Conservation (phyloP, 2,888 invertebrate species). For the Torymus aiolomorphi region DNA sequence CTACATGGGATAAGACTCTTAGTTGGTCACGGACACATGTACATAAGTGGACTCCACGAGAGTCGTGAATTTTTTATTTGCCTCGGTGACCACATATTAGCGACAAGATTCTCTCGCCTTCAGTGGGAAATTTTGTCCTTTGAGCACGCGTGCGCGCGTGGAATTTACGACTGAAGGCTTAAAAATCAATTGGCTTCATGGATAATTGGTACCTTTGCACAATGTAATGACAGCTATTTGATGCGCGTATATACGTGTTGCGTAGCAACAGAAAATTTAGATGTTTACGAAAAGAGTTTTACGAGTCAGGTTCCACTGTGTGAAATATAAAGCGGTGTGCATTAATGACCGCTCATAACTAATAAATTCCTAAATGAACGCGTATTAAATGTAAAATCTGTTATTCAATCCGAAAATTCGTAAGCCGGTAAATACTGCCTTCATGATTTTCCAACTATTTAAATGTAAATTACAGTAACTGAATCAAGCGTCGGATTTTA, state of each 20-base stretch:
- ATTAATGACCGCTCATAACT: conserved; percentile 23
- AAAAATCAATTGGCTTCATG: conserved; percentile 32
- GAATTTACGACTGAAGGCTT: conserved; percentile 19
- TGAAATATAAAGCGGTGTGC: conserved; percentile 23
- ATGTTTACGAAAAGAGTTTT: conserved; percentile 36
- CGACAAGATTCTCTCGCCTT: conserved; percentile 12
- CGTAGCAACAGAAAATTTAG: conserved; percentile 11
- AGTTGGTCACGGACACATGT: too few species aligned
- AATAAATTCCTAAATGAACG: conserved; percentile 7
- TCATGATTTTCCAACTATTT: background rate
- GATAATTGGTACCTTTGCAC: conserved; percentile 28
- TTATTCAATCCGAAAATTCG: conserved; percentile 33
- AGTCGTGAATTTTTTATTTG: conserved; percentile 29
- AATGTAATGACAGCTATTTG: conserved; percentile 35
- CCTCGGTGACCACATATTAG: background rate
- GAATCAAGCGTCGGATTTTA: too few species aligned
- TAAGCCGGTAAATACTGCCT: conserved; percentile 14
- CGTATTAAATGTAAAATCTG: background rate
- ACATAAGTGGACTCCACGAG: background rate
- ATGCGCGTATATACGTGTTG: conserved; percentile 12
- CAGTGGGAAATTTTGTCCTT: conserved; percentile 21
- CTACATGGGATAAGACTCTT: background rate
- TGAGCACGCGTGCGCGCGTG: background rate
- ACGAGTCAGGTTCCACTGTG: conserved; percentile 26
- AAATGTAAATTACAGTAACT: too few species aligned